Evolutionary conservation across 2,113 vertebrate species (phyloP), one percentile per base, ranked within the genome.

Genomic region (Campylorhamphus procurvoides): DNA sequence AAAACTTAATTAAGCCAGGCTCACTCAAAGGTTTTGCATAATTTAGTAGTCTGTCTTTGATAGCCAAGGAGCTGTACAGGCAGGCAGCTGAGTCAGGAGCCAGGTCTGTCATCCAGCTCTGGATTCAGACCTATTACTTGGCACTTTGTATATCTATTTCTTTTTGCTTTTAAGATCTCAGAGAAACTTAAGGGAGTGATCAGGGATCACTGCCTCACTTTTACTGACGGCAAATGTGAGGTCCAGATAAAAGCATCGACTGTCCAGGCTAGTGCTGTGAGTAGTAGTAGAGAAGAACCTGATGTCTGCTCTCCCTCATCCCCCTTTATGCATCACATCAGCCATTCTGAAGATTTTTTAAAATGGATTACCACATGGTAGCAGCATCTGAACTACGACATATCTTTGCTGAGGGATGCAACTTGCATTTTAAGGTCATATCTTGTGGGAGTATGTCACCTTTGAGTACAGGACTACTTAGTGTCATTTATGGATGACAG

Each of bases 1-100:
- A 98, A 99, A 99, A 98, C 98, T 98, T 99, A 98, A 99, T 99
- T 98, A 98, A 98, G 98, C 97, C 93, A 98, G 97, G 50, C 93
- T 98, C 97, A 95, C 97, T 98, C 97, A 98, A 96, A 97, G 97
- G 96, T 97, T 97, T 97, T 98, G 98, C 98, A 98, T 98, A 98
- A 98, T 99, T 98, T 98, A 98, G 96, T 96, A 98, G 97, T 37
- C 64, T n/a, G 63, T 80, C 90, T 92, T 93, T 49, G 94, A 86
- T 77, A 93, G 84, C 83, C 78, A 68, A 16, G 6, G 87, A 90
- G 79, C 60, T 94, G 79, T 66, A 53, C 55, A 44, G 55, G 67
- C 90, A 92, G 72, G 71, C 67, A 85, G 94, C 88, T 93, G 95
- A 86, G 75, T 90, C 85, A 80, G 90, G 75, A 94, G 53, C 52